A percentile compares a stretch with the other conserved stretches of the same genome.
Evolutionary conservation across 2,888 invertebrate genomes (phyloP).

Genomic region (Ischnura elegans): DNA sequence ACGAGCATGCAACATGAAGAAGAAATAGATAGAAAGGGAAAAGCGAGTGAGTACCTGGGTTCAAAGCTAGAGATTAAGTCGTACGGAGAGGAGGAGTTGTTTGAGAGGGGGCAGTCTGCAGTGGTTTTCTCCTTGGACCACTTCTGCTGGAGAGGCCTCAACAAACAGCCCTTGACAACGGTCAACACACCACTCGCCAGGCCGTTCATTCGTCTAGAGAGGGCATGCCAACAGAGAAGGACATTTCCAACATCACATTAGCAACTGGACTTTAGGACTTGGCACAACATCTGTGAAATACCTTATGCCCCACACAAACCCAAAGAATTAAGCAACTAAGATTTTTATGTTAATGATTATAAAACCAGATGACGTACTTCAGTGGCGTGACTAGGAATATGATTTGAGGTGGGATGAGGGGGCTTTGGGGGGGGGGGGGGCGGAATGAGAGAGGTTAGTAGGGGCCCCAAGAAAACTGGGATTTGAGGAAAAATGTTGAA

Average conservation of each 20-base stretch:
- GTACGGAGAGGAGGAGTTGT: slow-evolving; percentile 75
- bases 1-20: slow-evolving; percentile 46
- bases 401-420: no score
- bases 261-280: slow-evolving; percentile 68
- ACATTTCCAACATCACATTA: slow-evolving; percentile 40
- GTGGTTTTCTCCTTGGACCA: slow-evolving; percentile 75
- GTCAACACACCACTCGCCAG: slow-evolving; percentile 85
- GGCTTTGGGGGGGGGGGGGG: no score
- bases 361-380: no score
- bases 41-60: slow-evolving; percentile 80
- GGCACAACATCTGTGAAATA: no score
- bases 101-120: slow-evolving; percentile 37
- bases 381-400: no score
- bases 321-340: no score
- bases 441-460: no score
- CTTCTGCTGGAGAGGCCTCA: slow-evolving; percentile 78
- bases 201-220: slow-evolving; percentile 84
- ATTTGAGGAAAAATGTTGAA: no score
- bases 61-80: slow-evolving; percentile 81
- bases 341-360: no score
- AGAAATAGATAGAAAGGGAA: slow-evolving; percentile 41
- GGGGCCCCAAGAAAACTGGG: no score
- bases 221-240: slow-evolving; percentile 40
- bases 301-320: no score
- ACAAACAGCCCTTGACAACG: slow-evolving; percentile 85